Percentiles rank a stretch among this genome's conserved stretches.
These are phyloP conservation scores for Teinopalpus imperialis DNA, from an alignment of 2,888 invertebrate species.

Conservation along the genomic window DNA sequence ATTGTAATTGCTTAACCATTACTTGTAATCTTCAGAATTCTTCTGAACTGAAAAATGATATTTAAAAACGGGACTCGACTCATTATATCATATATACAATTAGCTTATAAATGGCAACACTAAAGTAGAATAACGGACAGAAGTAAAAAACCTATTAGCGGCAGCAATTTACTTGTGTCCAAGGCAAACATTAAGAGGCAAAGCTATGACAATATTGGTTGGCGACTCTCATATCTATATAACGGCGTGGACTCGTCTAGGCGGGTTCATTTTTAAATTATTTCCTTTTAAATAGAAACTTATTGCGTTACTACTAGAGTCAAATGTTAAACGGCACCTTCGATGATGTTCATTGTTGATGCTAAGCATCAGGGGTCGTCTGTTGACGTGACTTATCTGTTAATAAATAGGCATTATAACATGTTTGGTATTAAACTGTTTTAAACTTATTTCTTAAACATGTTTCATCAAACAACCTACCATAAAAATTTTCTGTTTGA, in stretches of 20 bases:
- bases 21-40: too few species aligned
- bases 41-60: too few species aligned
- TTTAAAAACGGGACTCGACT: too few species aligned
- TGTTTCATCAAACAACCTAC: neutral
- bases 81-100: too few species aligned
- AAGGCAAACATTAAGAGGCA: constrained; percentile 47
- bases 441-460: constrained; percentile 11
- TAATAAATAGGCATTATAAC: constrained; percentile 43
- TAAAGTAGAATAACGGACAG: constrained; percentile 6
- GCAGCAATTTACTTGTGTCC: constrained; percentile 36
- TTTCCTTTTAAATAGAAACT: constrained; percentile 33
- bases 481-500: too few species aligned
- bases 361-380: constrained; percentile 50
- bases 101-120: constrained; percentile 13
- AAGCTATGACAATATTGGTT: constrained; percentile 55
- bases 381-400: constrained; percentile 63
- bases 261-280: constrained; percentile 32
- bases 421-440: constrained; percentile 40
- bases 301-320: constrained; percentile 37
- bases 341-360: constrained; percentile 46
- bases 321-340: constrained; percentile 30
- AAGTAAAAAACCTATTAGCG: constrained; percentile 24
- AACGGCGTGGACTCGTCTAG: constrained; percentile 71
- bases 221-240: constrained; percentile 62
- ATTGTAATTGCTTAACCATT: too few species aligned